These are phyloP conservation scores for Simalia tracyae DNA, from an alignment of 2,797 vertebrate species.

Conservation along the genomic window DNA sequence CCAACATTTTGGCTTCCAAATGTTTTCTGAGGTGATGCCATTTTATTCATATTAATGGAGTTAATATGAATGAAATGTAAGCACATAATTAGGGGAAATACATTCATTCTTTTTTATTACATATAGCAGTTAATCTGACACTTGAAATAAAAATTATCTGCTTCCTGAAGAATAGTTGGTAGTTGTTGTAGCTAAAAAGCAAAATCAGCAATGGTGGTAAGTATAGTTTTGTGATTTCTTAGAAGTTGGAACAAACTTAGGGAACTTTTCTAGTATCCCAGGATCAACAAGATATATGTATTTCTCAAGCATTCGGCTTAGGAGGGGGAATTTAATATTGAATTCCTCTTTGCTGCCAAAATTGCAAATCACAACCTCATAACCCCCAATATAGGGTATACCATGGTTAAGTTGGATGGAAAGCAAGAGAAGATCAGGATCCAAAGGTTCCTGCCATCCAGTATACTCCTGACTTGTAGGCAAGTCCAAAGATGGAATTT, in stretches of 20 bases:
- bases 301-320: not conserved
- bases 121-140: slow-evolving; percentile 20
- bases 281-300: not conserved
- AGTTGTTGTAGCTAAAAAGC: not conserved
- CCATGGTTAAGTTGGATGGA: not conserved
- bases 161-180: not conserved
- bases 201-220: not conserved
- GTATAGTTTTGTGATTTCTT: not conserved
- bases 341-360: not conserved
- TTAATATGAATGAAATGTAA: slow-evolving; percentile 46
- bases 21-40: slow-evolving; percentile 68
- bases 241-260: not conserved
- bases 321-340: not conserved
- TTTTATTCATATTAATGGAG: slow-evolving; percentile 46
- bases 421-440: not conserved
- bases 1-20: slow-evolving; percentile 67
- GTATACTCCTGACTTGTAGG: not conserved
- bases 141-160: slow-evolving; percentile 12
- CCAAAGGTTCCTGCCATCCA: not conserved
- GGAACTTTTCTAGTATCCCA: not conserved
- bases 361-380: not conserved
- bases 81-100: slow-evolving; percentile 48
- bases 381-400: not conserved
- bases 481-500: not conserved
- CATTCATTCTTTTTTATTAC: slow-evolving; percentile 29